Base-by-base conservation (phyloP, 2,888 invertebrate genomes). In the Cerastis rubricosa region DNA sequence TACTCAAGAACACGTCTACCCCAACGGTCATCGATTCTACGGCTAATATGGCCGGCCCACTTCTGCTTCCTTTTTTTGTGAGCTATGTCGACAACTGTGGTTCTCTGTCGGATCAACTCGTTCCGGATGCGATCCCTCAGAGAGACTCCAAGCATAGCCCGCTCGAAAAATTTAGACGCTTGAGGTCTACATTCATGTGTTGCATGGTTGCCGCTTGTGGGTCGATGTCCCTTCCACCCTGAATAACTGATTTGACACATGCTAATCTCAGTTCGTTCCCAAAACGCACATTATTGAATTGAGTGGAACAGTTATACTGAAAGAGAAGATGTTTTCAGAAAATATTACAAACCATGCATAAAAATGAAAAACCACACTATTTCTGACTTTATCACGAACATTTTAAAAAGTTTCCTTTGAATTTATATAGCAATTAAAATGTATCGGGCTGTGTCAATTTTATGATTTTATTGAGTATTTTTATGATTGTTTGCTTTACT, bases 261-360 rank as follows among this genome's bases (percentile, higher is more conserved):
- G 8, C 8, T 45, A 35, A 35, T 47, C n/a, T n/a, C 8, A 8
- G 5, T 45, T 29, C 11, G 25, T 57, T 40, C 40, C 6, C 19
- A 3, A 12, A 5, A 17, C 35, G 5, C 45, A 19, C 29, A 64
- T n/a, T 19, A 47, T 0, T 9, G 19, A 61, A 29, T 59, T 11
- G 1, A 25, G 49, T 17, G 25, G 6, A 57, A 29, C 17, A 35
- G 17, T 19, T 29, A 51, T 40, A 19, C 25, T n/a, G 9, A 49
- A 35, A 47, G 17, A 14, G 0, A 67, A 22, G 0, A 29, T 47
- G 9, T 4, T 54, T 57, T 12, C 0, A 43, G 40, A 43, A 70
- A 67, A n/a, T 5, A 7, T 19, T 45, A 69, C 83, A 67, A 74
- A 85, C 85, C 85, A 19, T 72, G 57, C 22, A 85, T 61, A 47